These are phyloP conservation scores for Coremacera marginata DNA, from an alignment of 2,888 invertebrate species.

Conservation along the genomic window DNA sequence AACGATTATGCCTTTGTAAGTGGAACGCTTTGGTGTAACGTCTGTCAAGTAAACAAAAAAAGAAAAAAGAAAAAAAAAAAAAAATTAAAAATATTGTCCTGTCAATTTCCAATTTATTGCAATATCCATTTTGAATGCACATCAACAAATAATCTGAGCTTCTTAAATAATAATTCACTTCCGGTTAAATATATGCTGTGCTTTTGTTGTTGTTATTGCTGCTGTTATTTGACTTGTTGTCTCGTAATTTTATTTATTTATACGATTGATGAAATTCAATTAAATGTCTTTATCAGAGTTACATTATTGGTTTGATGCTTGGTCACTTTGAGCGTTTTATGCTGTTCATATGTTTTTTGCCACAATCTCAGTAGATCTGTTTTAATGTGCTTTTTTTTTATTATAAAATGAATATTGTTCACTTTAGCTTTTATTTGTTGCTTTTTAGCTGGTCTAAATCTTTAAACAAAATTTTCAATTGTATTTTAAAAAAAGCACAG, in stretches of 20 bases:
- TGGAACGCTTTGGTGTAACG: neutral
- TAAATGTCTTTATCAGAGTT: neutral
- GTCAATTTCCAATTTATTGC: conserved; percentile 10
- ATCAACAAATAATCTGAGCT: conserved; percentile 1
- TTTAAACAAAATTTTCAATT: no score
- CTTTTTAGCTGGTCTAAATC: no score
- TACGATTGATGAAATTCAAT: conserved; percentile 5
- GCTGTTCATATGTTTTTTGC: neutral
- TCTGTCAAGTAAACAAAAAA: neutral
- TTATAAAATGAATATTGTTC: no score
- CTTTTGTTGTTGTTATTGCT: neutral
- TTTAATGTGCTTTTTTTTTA: no score
- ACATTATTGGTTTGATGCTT: neutral
- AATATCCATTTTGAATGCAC: neutral
- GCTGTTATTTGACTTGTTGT: neutral
- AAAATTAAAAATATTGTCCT: neutral
- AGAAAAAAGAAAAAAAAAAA: neutral
- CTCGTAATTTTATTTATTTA: neutral
- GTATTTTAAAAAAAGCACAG: no score
- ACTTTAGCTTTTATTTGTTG: no score
- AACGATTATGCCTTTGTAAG: no score
- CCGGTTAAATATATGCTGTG: neutral
- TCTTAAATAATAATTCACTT: conserved; percentile 3
- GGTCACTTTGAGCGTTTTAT: neutral
- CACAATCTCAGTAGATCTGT: no score